Evolutionary conservation across 2,113 vertebrate species (phyloP).

Genomic region (Phyllostomus hastatus): DNA sequence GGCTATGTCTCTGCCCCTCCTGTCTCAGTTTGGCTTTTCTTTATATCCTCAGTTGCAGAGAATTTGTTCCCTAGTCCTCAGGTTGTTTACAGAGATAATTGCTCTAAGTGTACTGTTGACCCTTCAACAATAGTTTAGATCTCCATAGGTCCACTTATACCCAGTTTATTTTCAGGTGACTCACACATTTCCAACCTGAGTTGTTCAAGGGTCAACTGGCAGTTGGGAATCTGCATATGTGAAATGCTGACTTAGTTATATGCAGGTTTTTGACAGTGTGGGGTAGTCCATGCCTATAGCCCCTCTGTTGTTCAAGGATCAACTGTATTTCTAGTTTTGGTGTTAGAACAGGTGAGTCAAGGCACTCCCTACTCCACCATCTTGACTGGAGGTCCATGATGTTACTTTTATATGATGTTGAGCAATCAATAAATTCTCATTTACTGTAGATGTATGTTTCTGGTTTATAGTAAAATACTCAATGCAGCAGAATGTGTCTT

Average conservation of each 20-base stretch:
- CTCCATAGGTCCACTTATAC: background rate
- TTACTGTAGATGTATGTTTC: background rate
- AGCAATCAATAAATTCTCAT: background rate
- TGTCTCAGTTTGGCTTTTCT: background rate
- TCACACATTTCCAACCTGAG: background rate
- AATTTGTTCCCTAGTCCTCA: background rate
- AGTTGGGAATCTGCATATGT: background rate
- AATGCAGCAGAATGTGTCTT: background rate
- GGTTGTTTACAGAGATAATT: background rate
- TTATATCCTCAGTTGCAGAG: background rate
- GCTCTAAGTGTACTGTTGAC: background rate
- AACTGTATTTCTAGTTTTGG: background rate
- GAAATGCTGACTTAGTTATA: background rate
- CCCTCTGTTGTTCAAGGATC: background rate
- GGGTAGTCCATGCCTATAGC: background rate
- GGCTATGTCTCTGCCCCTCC: background rate
- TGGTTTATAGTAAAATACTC: slow-evolving; percentile 42
- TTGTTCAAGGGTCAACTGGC: background rate
- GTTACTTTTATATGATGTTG: background rate
- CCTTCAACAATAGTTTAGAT: background rate
- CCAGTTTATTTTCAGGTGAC: background rate
- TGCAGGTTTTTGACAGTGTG: background rate
- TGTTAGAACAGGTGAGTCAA: background rate
- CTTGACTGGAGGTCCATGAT: background rate
- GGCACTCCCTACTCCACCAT: background rate